Percentiles rank a stretch among this genome's conserved stretches.
These are phyloP conservation scores for Hirudinaria manillensis DNA, from an alignment of 2,888 invertebrate genomes.

Conservation along the genomic window DNA sequence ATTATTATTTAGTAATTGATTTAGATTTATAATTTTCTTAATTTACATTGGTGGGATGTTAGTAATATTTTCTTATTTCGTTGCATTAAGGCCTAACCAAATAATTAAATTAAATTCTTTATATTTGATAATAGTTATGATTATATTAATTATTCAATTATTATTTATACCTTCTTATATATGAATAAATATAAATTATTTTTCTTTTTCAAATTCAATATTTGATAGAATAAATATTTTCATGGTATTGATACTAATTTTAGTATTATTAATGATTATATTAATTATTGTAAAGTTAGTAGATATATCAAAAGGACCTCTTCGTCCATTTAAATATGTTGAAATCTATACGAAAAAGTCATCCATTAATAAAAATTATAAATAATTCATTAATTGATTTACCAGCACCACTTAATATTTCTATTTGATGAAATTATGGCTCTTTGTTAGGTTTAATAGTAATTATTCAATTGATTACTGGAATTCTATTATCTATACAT, in stretches of 20 bases:
- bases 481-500: constrained; percentile 67
- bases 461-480: constrained; percentile 65
- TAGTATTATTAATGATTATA: constrained; percentile 39
- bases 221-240: constrained; percentile 13
- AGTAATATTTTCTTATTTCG: constrained; percentile 42
- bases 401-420: constrained; percentile 44
- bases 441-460: constrained; percentile 49
- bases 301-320: constrained; percentile 34
- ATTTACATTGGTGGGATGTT: constrained; percentile 41
- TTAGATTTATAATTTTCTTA: constrained; percentile 38
- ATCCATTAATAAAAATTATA: constrained; percentile 41
- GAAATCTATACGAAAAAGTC: constrained; percentile 41
- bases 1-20: constrained; percentile 33
- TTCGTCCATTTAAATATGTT: constrained; percentile 41
- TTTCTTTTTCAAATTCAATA: not conserved
- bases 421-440: constrained; percentile 62
- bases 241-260: constrained; percentile 34
- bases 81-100: constrained; percentile 38
- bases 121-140: not conserved
- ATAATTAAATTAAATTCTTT: constrained; percentile 5
- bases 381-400: constrained; percentile 42
- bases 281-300: constrained; percentile 40
- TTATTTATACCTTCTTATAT: not conserved
- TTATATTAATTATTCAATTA: not conserved
- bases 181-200: not conserved